Evolutionary conservation across 2,113 vertebrate species (phyloP), one percentile per base, ranked within the genome.

Genomic region (Gavia stellata): DNA sequence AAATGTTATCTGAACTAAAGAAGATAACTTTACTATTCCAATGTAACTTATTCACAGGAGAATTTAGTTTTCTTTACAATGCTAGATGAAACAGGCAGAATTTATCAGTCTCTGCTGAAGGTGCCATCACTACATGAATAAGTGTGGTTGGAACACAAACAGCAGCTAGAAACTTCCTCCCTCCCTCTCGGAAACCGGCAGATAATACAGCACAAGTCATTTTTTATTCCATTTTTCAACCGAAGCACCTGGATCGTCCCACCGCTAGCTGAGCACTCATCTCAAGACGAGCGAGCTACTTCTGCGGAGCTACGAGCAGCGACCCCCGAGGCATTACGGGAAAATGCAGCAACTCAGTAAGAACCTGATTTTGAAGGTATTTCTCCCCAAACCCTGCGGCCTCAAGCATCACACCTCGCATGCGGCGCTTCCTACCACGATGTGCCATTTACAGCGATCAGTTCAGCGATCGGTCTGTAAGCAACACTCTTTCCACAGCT

Each of bases 251-350:
- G 16, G 73, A 34, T 12, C 1, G 4, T 42, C 42, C 42, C 47
- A 10, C 20, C 31, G 1, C 23, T 2, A 10, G 28, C 40, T 1
- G 4, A 49, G 44, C 4, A 2, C n/a, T 5, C 42, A 7, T 14
- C 56, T 78, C 55, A 31, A 9, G 18, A 10, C 3, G 28, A 20
- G 18, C 0, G 4, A 24, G 47, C 9, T 34, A 7, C 26, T 42
- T 38, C 53, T n/a, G 31, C 3, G 3, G 56, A 33, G 61, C 50
- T 24, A 14, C 14, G 5, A 11, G 47, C 55, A 24, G 40, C 0
- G 3, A 45, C 8, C n/a, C 66, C 23, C 47, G 8, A 1, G 13
- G 55, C 29, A 4, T 7, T 7, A 5, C 3, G 4, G 70, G 49
- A 9, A 56, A 40, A 21, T 2, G 5, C 15, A n/a, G 34, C 45